These are phyloP conservation scores for Hydropsyche betteni DNA, from an alignment of 2,888 invertebrate species.

Conservation along the genomic window DNA sequence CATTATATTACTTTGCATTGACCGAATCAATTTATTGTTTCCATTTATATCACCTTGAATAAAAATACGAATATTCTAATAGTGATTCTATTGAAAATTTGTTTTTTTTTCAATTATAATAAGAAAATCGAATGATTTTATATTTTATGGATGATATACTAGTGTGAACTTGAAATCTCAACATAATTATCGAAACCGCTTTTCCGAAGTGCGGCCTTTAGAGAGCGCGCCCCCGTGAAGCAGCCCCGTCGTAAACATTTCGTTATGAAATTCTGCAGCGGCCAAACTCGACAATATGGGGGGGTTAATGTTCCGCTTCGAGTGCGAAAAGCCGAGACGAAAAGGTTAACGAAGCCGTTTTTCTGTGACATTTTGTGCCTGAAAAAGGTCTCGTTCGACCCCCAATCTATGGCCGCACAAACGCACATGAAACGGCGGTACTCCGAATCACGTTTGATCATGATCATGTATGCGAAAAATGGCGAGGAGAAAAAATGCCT, in stretches of 20 bases:
- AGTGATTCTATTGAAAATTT: no score
- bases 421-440: no score
- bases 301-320: slow-evolving; percentile 13
- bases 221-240: neutral
- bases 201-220: slow-evolving; percentile 5
- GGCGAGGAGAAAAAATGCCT: no score
- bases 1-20: no score
- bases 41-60: no score
- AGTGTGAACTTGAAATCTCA: neutral
- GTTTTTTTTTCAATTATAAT: no score
- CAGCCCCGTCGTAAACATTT: slow-evolving; percentile 6
- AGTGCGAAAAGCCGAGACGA: slow-evolving; percentile 5
- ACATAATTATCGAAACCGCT: slow-evolving; percentile 4
- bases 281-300: neutral
- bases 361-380: slow-evolving; percentile 29
- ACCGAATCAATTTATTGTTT: no score
- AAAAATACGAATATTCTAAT: no score
- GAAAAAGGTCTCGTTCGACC: slow-evolving; percentile 12
- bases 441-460: neutral
- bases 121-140: no score
- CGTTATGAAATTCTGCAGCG: slow-evolving; percentile 11
- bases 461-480: no score
- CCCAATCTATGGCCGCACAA: no score
- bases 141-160: neutral
- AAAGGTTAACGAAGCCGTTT: slow-evolving; percentile 39